A percentile compares a stretch with the other conserved stretches of the same genome.
Evolutionary conservation across 2,113 vertebrate genomes (phyloP).

Genomic region (Danio rerio): DNA sequence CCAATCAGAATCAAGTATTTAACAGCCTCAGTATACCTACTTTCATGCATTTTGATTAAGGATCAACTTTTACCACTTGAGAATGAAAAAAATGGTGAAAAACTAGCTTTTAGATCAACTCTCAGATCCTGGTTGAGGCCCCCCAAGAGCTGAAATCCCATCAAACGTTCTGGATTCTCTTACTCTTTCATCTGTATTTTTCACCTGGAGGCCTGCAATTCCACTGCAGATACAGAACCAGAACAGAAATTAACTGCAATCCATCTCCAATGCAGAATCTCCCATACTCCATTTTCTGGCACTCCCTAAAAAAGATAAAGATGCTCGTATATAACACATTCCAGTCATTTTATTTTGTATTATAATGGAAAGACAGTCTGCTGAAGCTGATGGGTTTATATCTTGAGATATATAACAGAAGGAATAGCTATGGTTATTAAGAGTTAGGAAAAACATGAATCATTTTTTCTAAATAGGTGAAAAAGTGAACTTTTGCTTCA

Average conservation of each 20-base stretch:
- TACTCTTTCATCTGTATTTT: constrained; percentile 41
- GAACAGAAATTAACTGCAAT: constrained; percentile 55
- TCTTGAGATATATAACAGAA: background rate
- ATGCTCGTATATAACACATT: background rate
- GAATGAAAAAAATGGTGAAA: background rate
- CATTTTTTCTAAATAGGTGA: too few relatives aligned
- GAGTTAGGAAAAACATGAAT: background rate
- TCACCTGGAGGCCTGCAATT: constrained; percentile 55
- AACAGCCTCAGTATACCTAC: too few relatives aligned
- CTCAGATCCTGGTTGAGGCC: background rate
- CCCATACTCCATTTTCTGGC: background rate
- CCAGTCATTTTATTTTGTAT: background rate
- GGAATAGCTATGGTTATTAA: background rate
- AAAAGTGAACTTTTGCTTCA: too few relatives aligned
- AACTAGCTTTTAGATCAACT: constrained; percentile 28
- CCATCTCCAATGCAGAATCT: constrained; percentile 5
- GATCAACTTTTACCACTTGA: constrained; percentile 17
- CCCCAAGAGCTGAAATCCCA: constrained; percentile 2
- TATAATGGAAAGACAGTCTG: background rate
- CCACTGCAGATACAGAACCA: constrained; percentile 56
- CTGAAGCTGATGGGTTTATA: background rate
- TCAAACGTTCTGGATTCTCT: constrained; percentile 23
- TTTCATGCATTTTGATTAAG: constrained; percentile 5
- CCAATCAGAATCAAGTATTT: too few relatives aligned
- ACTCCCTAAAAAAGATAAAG: background rate